phyloP scores from a whole-genome alignment of 2,888 invertebrate species.

The Galeruca laticollis region DNA sequence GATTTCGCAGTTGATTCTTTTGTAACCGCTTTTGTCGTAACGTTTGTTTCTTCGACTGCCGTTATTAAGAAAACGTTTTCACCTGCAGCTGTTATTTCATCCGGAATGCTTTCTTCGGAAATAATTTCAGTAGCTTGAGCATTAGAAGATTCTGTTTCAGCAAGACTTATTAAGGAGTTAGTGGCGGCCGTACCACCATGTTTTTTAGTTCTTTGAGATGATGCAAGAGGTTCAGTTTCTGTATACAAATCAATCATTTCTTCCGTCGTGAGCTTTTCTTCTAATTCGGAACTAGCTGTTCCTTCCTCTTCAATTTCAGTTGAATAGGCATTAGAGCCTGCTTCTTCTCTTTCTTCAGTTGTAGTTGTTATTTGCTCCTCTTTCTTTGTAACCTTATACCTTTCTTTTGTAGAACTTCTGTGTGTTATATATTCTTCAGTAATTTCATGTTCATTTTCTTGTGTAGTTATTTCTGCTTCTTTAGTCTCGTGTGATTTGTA shows the following conservation, averaged over 20 bases:
- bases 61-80: conserved; percentile 17
- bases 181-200: neutral
- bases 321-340: too few species aligned
- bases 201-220: neutral
- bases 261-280: neutral
- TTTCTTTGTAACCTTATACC: too few species aligned
- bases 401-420: too few species aligned
- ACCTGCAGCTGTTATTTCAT: conserved; percentile 19
- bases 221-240: too few species aligned
- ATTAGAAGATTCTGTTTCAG: conserved; percentile 7
- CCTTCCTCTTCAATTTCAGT: neutral
- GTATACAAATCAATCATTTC: too few species aligned
- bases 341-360: neutral
- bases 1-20: conserved; percentile 10
- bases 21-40: neutral
- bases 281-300: neutral
- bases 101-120: conserved; percentile 9
- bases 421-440: too few species aligned
- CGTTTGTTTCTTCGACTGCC: conserved; percentile 10
- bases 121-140: neutral
- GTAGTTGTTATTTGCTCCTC: neutral
- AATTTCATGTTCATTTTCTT: too few species aligned
- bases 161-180: neutral
- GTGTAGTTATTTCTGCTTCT: too few species aligned
- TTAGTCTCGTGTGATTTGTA: too few species aligned